phyloP scores from a whole-genome alignment of 2,888 invertebrate species.

The Hydrotaea cyrtoneurina region DNA sequence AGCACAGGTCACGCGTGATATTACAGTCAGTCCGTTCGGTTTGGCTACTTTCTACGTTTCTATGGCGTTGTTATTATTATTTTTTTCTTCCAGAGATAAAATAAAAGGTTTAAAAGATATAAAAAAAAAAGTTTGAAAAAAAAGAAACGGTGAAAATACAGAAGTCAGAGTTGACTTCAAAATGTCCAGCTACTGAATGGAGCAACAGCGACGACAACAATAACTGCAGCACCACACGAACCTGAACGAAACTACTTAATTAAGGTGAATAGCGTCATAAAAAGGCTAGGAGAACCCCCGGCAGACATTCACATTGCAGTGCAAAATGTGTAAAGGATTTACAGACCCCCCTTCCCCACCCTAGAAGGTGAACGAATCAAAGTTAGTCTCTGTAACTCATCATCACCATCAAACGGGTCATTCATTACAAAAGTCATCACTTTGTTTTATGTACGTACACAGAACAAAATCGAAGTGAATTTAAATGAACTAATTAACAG shows the following conservation, averaged over 20 bases:
- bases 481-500: too few species aligned
- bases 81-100: not conserved
- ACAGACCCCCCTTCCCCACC: not conserved
- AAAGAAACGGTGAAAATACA: slow-evolving; percentile 21
- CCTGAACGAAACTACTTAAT: slow-evolving; percentile 46
- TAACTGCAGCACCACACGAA: not conserved
- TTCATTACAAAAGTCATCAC: too few species aligned
- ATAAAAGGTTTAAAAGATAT: slow-evolving; percentile 14
- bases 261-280: slow-evolving; percentile 37
- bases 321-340: not conserved
- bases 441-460: too few species aligned
- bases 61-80: not conserved
- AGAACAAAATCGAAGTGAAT: too few species aligned
- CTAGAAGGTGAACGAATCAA: not conserved
- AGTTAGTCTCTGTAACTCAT: not conserved
- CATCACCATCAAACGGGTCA: too few species aligned
- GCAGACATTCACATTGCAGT: too few species aligned
- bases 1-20: slow-evolving; percentile 66
- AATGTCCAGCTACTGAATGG: slow-evolving; percentile 35
- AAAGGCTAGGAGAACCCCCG: not conserved
- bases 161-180: slow-evolving; percentile 32
- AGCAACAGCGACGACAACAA: not conserved
- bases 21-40: slow-evolving; percentile 24
- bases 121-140: not conserved
- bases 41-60: not conserved